Base-by-base conservation (phyloP, 2,888 invertebrate genomes). In the Eurois occulta region DNA sequence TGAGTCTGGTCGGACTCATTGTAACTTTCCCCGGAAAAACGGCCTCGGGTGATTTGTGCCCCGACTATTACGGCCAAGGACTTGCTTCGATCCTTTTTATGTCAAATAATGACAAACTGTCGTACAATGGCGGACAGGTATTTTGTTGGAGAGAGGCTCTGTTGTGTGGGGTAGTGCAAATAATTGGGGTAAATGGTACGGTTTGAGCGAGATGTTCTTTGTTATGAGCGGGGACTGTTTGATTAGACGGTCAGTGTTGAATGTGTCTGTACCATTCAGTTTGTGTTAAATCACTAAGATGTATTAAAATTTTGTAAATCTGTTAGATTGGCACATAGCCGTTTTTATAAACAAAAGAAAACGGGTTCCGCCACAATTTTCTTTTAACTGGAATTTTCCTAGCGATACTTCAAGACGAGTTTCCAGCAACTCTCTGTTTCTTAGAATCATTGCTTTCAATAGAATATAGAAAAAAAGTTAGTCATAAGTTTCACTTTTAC, bases 31-130 rank as follows among this genome's bases (percentile, higher is more conserved):
- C 62, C 65, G 81, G 74, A 78, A 81, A 81, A 72, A 68, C 70
- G 67, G 46, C 67, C 82, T 73, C 60, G 62, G 76, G 66, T 72
- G 75, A 83, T 75, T 77, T 82, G 71, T 73, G 71, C 24, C n/a
- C 55, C 60, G 35, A 77, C 80, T 83, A 86, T 86, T 80, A 84
- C 72, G 72, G 66, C 66, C 77, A 86, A 78, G 78, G 81, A 75
- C 73, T 77, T 71, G 78, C 72, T 74, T 75, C 71, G 74, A 75
- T 77, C 86, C 86, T 77, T 84, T 84, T 83, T 78, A 75, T 78
- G 81, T 81, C 81, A 84, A 81, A 81, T 86, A 86, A 86, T 81
- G 86, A 86, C 81, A 84, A 84, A 81, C 75, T 72, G 68, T 67
- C 66, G 38, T 48, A 86, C 80, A 83, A 82, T 85, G 72, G 81